phyloP scores from a whole-genome alignment of 1,140 invertebrate genomes.

The Drosophila bocki region DNA sequence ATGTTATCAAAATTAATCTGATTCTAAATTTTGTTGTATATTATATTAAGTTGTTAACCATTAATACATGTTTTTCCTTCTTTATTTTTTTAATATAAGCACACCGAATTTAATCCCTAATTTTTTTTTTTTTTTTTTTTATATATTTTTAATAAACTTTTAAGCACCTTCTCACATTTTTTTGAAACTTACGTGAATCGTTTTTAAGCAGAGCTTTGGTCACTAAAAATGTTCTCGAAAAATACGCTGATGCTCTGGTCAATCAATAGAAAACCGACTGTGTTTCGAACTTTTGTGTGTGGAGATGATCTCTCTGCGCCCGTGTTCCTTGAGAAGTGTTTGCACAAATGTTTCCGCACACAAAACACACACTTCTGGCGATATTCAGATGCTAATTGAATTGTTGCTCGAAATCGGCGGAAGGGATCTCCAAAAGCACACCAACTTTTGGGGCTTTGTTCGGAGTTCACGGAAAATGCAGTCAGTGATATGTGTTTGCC shows the following conservation, averaged over 20 bases:
- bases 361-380: slow-evolving; percentile 22
- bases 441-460: slow-evolving; percentile 10
- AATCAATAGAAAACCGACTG: slow-evolving; percentile 22
- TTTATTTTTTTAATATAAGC: too few species aligned
- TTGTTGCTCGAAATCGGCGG: slow-evolving; percentile 7
- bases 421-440: slow-evolving; percentile 1
- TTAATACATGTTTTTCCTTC: too few species aligned
- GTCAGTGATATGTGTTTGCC: slow-evolving; percentile 52
- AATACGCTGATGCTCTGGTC: slow-evolving; percentile 1
- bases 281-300: slow-evolving; percentile 28
- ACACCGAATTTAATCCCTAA: too few species aligned
- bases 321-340: slow-evolving; percentile 9
- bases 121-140: too few species aligned
- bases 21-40: too few species aligned
- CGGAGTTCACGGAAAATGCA: slow-evolving; percentile 28
- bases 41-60: too few species aligned
- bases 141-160: too few species aligned
- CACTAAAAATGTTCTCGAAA: slow-evolving; percentile 16
- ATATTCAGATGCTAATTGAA: slow-evolving; percentile 48
- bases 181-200: slow-evolving; percentile 23
- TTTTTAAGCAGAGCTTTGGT: background rate
- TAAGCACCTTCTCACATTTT: background rate
- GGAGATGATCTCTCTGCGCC: slow-evolving; percentile 7
- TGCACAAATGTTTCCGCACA: slow-evolving; percentile 40
- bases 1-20: background rate